phyloP scores from a whole-genome alignment of 2,113 vertebrate species.

The Vulpes ferrilata region DNA sequence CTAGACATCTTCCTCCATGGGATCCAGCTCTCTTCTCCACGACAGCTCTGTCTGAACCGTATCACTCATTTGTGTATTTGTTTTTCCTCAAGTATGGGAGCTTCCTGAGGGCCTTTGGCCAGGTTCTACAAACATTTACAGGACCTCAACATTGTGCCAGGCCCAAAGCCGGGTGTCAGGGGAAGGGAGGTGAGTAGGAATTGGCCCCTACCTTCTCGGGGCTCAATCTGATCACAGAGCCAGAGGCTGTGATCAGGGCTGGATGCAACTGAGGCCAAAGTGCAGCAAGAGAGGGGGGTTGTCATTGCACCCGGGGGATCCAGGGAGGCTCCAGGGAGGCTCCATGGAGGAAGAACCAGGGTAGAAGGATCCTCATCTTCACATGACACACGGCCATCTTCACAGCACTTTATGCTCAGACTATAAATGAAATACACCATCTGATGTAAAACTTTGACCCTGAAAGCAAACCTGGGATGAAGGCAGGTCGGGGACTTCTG shows the following conservation, averaged over 20 bases:
- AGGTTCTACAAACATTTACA: neutral
- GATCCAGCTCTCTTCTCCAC: neutral
- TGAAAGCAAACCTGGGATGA: neutral
- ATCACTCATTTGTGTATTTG: neutral
- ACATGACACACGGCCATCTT: neutral
- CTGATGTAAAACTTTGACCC: no score
- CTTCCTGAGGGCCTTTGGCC: neutral
- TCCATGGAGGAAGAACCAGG: neutral
- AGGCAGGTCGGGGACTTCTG: no score
- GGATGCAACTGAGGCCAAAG: neutral
- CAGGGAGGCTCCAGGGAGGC: neutral
- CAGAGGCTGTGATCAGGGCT: neutral
- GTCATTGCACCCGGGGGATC: no score
- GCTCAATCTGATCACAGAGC: neutral
- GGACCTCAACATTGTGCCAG: neutral
- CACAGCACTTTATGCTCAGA: neutral
- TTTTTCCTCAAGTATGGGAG: neutral
- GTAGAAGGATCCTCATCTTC: neutral
- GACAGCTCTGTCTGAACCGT: neutral
- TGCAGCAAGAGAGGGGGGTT: neutral
- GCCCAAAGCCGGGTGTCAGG: neutral
- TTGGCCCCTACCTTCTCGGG: no score
- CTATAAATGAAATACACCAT: neutral
- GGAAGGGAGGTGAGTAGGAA: neutral
- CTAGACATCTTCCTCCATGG: accelerated